Conservation (phyloP, 2,797 vertebrate species). For the Linurgus olivaceus region DNA sequence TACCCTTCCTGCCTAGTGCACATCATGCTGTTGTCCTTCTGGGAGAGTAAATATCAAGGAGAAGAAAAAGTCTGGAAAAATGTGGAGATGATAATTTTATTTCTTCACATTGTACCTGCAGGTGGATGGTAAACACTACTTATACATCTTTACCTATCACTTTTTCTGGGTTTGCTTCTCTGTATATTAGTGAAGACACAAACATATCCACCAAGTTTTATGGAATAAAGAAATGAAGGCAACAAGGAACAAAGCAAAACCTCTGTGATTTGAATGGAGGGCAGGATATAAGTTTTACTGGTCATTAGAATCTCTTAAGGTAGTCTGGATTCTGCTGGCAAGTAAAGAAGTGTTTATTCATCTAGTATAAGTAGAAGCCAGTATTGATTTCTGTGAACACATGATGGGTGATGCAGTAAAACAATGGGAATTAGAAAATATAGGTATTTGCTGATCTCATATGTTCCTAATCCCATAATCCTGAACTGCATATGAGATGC, state of each 20-base stretch:
- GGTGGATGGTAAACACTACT: background rate
- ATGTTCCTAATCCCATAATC: background rate
- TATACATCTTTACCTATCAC: background rate
- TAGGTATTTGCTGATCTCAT: background rate
- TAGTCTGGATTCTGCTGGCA: background rate
- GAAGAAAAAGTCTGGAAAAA: background rate
- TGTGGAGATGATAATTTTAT: background rate
- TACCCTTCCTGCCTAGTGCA: slow-evolving; percentile 4
- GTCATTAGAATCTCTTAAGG: background rate
- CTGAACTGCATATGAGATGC: background rate
- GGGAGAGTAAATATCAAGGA: background rate
- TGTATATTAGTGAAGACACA: background rate
- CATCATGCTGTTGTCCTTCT: slow-evolving; percentile 14
- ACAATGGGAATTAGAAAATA: background rate
- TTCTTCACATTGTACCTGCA: background rate
- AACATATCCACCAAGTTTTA: background rate
- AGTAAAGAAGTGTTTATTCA: background rate
- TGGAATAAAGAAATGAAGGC: background rate
- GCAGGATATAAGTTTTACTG: background rate
- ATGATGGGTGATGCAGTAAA: background rate
- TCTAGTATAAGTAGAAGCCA: background rate
- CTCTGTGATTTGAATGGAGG: background rate
- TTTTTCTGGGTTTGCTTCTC: background rate
- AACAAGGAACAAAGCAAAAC: background rate
- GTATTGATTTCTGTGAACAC: background rate